Evolutionary conservation across 2,113 vertebrate species (phyloP), one percentile per base, ranked within the genome.

Genomic region (Egretta garzetta): DNA sequence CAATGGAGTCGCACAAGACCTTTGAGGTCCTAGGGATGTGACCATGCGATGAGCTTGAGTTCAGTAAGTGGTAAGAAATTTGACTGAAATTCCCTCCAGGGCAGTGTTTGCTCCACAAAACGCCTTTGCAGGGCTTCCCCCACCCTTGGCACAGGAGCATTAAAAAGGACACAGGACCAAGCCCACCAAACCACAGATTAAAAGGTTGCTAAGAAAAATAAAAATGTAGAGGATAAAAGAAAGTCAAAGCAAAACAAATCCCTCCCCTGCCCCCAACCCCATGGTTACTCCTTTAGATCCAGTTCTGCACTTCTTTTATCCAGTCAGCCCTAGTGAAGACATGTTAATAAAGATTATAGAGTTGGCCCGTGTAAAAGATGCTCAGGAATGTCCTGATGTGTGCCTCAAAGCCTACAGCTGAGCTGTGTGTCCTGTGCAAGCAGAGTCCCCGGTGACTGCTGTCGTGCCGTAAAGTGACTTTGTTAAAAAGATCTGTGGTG

Each of bases 1-100:
- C 43, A 4, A 1, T 10, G 49, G 47, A 12, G 18, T 28, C 2
- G 0, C 45, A 60, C 9, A 4, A 1, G 1, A 43, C 7, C 30
- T 33, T 28, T 28, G 39, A 39, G 19, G 14, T 33, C 7, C 2
- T 7, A 56, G 23, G 17, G 35, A 30, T 21, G 27, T 4, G 8
- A 53, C n/a, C 1, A 1, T 39, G 47, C 4, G 1, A 12, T 35
- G 52, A 82, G 30, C 14, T 28, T 52, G 12, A 71, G 43, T 30
- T 73, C 32, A 16, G 30, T 60, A 55, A 60, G 35, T 6, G 12
- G 32, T 17, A 41, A 62, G 16, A 71, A 37, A 76, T 32, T 7
- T 33, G 45, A 10, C n/a, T 39, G 41, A 60, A 60, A n/a, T 66
- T 60, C 19, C 24, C 26, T 60, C 37, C 45, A n/a, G 26, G 45